A percentile compares a stretch with the other conserved stretches of the same genome.
These are phyloP conservation scores for Cheilosia pagana DNA, from an alignment of 2,888 invertebrate species.

Conservation along the genomic window DNA sequence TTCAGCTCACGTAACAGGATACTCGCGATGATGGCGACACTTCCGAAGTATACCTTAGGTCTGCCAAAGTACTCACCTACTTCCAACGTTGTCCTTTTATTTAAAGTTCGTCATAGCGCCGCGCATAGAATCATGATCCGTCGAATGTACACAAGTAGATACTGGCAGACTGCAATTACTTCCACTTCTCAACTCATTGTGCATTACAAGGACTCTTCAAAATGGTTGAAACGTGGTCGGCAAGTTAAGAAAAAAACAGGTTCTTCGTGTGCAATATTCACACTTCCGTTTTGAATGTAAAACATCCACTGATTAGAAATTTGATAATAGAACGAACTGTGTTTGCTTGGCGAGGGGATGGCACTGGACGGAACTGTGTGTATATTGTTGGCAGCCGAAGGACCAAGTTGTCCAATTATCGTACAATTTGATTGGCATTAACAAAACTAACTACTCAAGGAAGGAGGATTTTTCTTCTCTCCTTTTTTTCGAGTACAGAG, in stretches of 20 bases:
- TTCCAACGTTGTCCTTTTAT: slow-evolving; percentile 44
- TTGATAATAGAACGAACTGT: slow-evolving; percentile 56
- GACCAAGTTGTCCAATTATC: slow-evolving; percentile 72
- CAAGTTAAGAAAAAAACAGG: slow-evolving; percentile 54
- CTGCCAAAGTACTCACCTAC: slow-evolving; percentile 29
- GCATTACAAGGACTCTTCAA: slow-evolving; percentile 62
- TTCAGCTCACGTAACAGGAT: slow-evolving; percentile 62
- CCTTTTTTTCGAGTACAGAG: no score
- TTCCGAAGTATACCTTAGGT: slow-evolving; percentile 31
- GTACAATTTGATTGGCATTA: slow-evolving; percentile 71
- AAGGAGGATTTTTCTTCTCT: neutral
- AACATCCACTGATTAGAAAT: slow-evolving; percentile 67
- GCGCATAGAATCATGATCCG: slow-evolving; percentile 53
- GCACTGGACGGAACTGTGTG: neutral
- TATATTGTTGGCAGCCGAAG: slow-evolving; percentile 61
- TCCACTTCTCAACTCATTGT: slow-evolving; percentile 69
- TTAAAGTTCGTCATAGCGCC: slow-evolving; percentile 60
- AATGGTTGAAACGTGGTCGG: slow-evolving; percentile 66
- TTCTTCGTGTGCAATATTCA: slow-evolving; percentile 54
- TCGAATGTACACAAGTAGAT: slow-evolving; percentile 39
- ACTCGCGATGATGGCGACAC: neutral
- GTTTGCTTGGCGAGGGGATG: neutral
- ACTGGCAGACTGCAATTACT: slow-evolving; percentile 63
- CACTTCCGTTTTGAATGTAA: slow-evolving; percentile 70
- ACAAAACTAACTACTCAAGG: slow-evolving; percentile 38